Evolutionary conservation across 2,888 invertebrate genomes (phyloP).

Genomic region (Leptopilina syphax): DNA sequence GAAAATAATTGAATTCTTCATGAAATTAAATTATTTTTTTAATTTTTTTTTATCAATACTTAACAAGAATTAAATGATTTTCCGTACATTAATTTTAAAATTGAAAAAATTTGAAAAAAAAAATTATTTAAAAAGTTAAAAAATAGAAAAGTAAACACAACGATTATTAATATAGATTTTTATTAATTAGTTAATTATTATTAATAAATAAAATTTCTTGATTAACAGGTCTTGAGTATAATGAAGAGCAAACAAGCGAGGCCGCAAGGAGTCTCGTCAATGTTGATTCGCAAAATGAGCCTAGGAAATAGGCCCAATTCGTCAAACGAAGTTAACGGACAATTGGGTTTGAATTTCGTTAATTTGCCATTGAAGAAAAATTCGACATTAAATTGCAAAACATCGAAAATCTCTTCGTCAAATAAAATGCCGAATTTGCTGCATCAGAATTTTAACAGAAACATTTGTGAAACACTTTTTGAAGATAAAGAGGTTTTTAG

Average conservation of each 20-base stretch:
- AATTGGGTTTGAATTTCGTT: background rate
- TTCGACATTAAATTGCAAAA: constrained; percentile 8
- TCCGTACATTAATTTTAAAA: too few relatives aligned
- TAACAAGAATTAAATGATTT: too few relatives aligned
- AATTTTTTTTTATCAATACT: too few relatives aligned
- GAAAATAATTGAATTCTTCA: too few relatives aligned
- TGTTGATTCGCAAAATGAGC: constrained; percentile 70
- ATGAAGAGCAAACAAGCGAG: constrained; percentile 69
- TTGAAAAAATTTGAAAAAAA: too few relatives aligned
- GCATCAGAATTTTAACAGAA: constrained; percentile 31
- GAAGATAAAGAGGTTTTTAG: constrained; percentile 33
- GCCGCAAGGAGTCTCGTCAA: constrained; percentile 60
- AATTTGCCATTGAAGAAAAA: background rate
- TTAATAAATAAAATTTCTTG: background rate
- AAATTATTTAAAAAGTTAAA: too few relatives aligned
- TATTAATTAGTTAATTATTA: too few relatives aligned
- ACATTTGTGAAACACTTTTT: constrained; percentile 37
- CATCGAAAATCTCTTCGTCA: background rate
- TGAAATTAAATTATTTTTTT: too few relatives aligned
- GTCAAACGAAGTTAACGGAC: constrained; percentile 57
- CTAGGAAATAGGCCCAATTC: constrained; percentile 65
- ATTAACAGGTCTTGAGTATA: constrained; percentile 66
- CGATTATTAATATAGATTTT: too few relatives aligned
- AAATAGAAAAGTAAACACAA: too few relatives aligned
- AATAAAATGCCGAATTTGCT: background rate